A percentile compares a stretch with the other conserved stretches of the same genome.
phyloP scores from a whole-genome alignment of 2,797 vertebrate species.

The Crocodylus rhombifer region DNA sequence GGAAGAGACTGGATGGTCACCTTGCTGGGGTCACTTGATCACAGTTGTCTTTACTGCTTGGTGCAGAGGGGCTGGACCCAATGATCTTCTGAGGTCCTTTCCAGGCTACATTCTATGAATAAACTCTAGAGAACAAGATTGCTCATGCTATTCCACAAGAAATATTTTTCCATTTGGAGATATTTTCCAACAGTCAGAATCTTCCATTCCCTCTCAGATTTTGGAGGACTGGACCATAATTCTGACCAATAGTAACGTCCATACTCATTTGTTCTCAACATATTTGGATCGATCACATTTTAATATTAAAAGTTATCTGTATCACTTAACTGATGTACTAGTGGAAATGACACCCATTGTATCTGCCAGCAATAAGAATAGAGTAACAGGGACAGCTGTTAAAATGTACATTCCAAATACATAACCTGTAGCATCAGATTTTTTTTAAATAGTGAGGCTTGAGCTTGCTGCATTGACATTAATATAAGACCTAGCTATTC shows the following conservation, averaged over 20 bases:
- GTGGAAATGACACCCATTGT: conserved; percentile 28
- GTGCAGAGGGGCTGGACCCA: too few species aligned
- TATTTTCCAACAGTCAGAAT: conserved; percentile 49
- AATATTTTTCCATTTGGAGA: conserved; percentile 46
- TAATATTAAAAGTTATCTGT: conserved; percentile 62
- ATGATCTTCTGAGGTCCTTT: too few species aligned
- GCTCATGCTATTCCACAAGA: conserved; percentile 62
- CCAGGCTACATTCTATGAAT: too few species aligned
- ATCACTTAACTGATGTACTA: conserved; percentile 45
- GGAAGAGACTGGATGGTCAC: too few species aligned
- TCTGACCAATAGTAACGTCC: conserved; percentile 9
- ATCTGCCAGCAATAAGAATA: conserved; percentile 29
- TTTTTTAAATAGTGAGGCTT: not conserved
- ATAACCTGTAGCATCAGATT: not conserved
- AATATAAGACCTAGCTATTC: not conserved
- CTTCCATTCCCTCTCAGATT: conserved; percentile 53
- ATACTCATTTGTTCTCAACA: conserved; percentile 11
- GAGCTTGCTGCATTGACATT: conserved; percentile 33
- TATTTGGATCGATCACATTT: conserved; percentile 56
- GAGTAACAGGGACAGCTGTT: not conserved
- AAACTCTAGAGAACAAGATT: conserved; percentile 48
- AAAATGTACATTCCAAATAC: not conserved
- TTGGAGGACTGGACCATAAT: not conserved
- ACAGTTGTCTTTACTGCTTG: too few species aligned
- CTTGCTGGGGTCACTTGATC: too few species aligned